Evolutionary conservation across 2,113 vertebrate species (phyloP).

Genomic region (Chaetodon trifascialis): DNA sequence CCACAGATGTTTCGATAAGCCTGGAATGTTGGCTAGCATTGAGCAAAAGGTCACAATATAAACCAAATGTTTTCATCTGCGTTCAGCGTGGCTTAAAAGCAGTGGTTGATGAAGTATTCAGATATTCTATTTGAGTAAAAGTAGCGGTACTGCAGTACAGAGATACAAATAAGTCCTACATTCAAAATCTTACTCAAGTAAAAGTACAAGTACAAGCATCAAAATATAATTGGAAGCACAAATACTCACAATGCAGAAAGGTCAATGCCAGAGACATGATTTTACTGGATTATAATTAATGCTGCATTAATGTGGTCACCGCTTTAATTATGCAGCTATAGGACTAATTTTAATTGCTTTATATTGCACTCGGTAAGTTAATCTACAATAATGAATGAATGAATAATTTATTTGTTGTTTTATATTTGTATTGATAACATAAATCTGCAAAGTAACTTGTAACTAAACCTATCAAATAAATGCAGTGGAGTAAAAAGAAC

Average conservation of each 20-base stretch:
- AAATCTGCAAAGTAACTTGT: neutral
- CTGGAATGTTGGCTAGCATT: neutral
- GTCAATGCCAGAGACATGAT: neutral
- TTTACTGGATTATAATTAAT: neutral
- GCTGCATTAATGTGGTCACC: neutral
- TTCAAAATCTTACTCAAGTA: neutral
- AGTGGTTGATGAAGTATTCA: neutral
- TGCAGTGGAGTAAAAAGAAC: neutral
- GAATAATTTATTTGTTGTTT: neutral
- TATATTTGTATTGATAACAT: neutral
- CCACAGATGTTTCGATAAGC: constrained; percentile 10
- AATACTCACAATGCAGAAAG: neutral
- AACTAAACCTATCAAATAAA: neutral
- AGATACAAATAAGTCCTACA: neutral
- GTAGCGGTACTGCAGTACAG: too few relatives aligned
- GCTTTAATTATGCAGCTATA: neutral
- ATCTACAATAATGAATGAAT: too few relatives aligned
- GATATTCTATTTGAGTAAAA: too few relatives aligned
- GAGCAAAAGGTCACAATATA: neutral
- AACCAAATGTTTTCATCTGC: neutral
- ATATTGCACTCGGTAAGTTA: neutral
- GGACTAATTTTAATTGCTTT: neutral
- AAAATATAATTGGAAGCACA: neutral
- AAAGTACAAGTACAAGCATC: neutral
- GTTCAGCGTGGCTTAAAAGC: neutral